Conservation (phyloP, 2,797 vertebrate species). For the Carcharodon carcharias region DNA sequence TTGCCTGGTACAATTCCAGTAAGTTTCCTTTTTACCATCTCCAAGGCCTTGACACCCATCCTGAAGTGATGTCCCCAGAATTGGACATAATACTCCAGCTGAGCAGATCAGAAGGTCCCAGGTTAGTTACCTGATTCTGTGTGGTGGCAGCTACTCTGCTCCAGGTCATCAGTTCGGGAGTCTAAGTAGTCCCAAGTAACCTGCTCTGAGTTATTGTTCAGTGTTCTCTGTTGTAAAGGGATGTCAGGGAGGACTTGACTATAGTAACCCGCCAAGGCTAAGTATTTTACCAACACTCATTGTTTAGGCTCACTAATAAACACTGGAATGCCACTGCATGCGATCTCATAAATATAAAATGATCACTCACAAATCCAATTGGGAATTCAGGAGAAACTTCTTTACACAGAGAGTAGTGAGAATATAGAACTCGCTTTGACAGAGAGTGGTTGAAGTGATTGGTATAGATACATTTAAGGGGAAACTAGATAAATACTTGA, state of each 20-base stretch:
- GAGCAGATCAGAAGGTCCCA: neutral
- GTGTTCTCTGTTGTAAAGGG: neutral
- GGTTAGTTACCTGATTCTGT: neutral
- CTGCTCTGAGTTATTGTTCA: neutral
- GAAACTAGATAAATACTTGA: neutral
- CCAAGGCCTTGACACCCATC: too few species aligned
- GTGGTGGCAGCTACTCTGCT: neutral
- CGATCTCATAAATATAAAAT: neutral
- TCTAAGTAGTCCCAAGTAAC: neutral
- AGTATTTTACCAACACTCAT: neutral
- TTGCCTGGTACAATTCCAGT: neutral
- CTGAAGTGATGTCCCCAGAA: neutral
- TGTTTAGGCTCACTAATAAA: neutral
- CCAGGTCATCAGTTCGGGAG: neutral
- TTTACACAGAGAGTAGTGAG: neutral
- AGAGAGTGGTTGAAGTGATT: neutral
- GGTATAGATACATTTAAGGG: neutral
- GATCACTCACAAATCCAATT: neutral
- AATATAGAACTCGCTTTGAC: neutral
- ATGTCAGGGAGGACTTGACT: neutral
- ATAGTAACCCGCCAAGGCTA: neutral
- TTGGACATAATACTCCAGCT: neutral
- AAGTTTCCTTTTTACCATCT: neutral
- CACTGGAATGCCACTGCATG: neutral
- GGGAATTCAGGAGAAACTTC: neutral